These are phyloP conservation scores for Mercenaria mercenaria DNA, from an alignment of 1,140 invertebrate species.

Conservation along the genomic window DNA sequence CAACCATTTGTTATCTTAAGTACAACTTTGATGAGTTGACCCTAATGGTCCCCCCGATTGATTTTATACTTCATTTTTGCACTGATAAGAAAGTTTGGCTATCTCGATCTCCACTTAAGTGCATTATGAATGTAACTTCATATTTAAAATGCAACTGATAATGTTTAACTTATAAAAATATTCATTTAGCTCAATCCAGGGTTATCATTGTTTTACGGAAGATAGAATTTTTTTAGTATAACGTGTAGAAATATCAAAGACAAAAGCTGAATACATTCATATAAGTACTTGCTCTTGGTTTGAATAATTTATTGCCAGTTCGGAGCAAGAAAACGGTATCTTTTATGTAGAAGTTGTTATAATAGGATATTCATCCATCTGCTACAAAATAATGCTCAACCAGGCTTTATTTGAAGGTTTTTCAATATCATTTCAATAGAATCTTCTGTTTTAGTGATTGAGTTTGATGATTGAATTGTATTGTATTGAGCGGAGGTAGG, in stretches of 20 bases:
- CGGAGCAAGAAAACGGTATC: neutral
- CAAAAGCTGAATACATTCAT: neutral
- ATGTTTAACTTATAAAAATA: neutral
- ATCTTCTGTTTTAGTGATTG: slow-evolving; percentile 19
- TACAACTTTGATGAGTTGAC: neutral
- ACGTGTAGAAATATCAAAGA: slow-evolving; percentile 12
- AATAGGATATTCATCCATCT: neutral
- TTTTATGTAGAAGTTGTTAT: neutral
- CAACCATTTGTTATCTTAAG: neutral
- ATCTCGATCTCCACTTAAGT: neutral
- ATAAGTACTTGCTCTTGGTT: neutral
- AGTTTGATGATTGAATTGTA: neutral
- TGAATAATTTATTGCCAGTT: neutral
- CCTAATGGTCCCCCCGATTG: neutral
- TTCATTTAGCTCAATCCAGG: neutral
- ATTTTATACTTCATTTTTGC: slow-evolving; percentile 18
- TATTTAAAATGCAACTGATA: neutral
- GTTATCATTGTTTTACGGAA: neutral
- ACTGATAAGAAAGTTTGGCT: neutral
- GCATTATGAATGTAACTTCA: neutral
- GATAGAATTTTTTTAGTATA: neutral
- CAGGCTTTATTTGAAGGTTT: neutral
- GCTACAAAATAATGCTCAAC: neutral
- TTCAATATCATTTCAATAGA: slow-evolving; percentile 11
- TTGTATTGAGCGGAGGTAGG: neutral